Percentiles rank a stretch among this genome's conserved stretches.
Evolutionary conservation across 2,888 invertebrate genomes (phyloP).

Genomic region (Drosophila fulvimacula): DNA sequence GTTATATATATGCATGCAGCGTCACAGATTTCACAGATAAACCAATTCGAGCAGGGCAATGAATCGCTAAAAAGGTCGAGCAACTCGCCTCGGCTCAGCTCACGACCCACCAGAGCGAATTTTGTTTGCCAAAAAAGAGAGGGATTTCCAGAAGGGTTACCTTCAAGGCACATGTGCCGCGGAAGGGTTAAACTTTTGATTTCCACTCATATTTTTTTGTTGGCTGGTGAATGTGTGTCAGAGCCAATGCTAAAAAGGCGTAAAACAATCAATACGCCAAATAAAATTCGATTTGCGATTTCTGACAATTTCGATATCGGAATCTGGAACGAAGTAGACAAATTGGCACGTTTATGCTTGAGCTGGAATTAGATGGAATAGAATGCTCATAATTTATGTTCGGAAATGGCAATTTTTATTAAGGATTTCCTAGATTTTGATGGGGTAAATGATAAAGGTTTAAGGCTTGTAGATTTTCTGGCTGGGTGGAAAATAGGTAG

Average conservation of each 20-base stretch:
- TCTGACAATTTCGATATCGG: conserved; percentile 43
- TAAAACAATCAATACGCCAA: conserved; percentile 76
- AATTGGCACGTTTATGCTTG: conserved; percentile 64
- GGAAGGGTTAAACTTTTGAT: conserved; percentile 56
- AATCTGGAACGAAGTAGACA: conserved; percentile 52
- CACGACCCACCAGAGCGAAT: conserved; percentile 80
- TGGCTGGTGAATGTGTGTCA: conserved; percentile 60
- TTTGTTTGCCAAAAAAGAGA: conserved; percentile 61
- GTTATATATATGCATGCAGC: conserved; percentile 45
- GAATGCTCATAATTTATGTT: conserved; percentile 46
- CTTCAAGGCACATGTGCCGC: conserved; percentile 55
- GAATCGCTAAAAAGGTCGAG: conserved; percentile 81
- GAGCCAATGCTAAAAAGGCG: conserved; percentile 70
- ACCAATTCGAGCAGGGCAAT: conserved; percentile 84
- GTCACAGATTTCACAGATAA: conserved; percentile 83
- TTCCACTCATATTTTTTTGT: conserved; percentile 5
- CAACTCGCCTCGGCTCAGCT: conserved; percentile 41
- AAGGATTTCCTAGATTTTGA: neutral
- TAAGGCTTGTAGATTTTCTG: neutral
- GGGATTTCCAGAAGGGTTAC: conserved; percentile 46
- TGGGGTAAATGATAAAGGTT: neutral
- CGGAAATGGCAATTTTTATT: conserved; percentile 31
- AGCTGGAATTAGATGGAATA: conserved; percentile 31
- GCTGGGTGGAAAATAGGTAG: neutral
- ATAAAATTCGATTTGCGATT: conserved; percentile 75